phyloP scores from a whole-genome alignment of 2,797 vertebrate genomes.

The Thaleichthys pacificus region DNA sequence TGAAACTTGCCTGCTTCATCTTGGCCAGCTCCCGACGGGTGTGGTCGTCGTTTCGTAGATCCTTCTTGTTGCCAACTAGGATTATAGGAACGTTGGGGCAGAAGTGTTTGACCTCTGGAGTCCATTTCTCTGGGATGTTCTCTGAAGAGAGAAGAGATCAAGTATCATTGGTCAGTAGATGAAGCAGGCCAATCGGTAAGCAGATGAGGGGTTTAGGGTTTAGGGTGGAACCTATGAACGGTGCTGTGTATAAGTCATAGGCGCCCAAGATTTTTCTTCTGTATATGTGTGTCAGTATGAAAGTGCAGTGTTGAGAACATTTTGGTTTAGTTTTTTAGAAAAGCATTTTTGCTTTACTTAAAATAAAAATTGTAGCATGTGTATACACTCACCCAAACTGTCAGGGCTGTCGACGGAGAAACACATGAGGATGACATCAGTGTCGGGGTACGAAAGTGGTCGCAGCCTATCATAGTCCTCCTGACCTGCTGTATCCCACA shows the following conservation, averaged over 20 bases:
- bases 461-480: constrained; percentile 86
- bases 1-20: constrained; percentile 90
- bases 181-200: background rate
- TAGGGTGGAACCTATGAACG: too few relatives aligned
- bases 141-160: constrained; percentile 67
- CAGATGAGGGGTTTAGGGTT: too few relatives aligned
- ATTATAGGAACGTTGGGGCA: constrained; percentile 98
- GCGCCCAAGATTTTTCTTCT: too few relatives aligned
- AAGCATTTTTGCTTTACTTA: too few relatives aligned
- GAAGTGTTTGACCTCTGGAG: constrained; percentile 98
- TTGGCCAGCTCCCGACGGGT: constrained; percentile 95
- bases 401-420: constrained; percentile 89
- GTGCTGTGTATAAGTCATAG: too few relatives aligned
- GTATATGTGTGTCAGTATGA: too few relatives aligned
- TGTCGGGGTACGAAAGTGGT: constrained; percentile 86
- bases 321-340: too few relatives aligned
- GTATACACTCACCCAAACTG: constrained; percentile 79
- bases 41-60: constrained; percentile 96
- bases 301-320: too few relatives aligned
- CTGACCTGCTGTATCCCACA: constrained; percentile 88
- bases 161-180: background rate
- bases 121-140: constrained; percentile 99
- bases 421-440: constrained; percentile 89
- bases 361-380: background rate
- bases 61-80: constrained; percentile 98